Evolutionary conservation across 2,888 invertebrate species (phyloP), one percentile per base, ranked within the genome.

Genomic region (Ormia ochracea): DNA sequence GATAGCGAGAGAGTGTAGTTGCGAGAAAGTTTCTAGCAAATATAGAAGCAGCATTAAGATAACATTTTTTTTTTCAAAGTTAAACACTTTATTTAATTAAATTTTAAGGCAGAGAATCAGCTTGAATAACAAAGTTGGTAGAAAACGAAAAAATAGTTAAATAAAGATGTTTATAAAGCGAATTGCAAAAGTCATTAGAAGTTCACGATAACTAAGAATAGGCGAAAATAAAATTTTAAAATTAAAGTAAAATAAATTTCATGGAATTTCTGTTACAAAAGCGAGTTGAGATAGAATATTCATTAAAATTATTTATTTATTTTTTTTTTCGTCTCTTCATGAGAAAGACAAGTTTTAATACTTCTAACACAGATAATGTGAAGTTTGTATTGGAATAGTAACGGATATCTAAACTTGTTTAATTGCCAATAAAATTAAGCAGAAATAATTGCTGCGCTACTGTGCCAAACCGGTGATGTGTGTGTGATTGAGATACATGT

Each of bases 1-100:
- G 52, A 75, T 66, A 75, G 65, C 33, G 31, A 19, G 33, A 48
- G 36, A 48, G 36, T 7, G 41, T 52, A 50, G 3, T 52, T 36
- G 17, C 17, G 6, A 31, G 61, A 19, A 61, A 17, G 41, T 61
- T 61, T 17, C 17, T 17, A 59, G 14, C 28, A 65, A 73, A 17
- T 48, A 7, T 31, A 45, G 45, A 10, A 45, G 19, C 21, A 21
- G 26, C 45, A 65, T 56, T 45, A 65, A 73, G 45, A 36, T 48
- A 21, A 65, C 6, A 17, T 65, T n/a, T 26, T 7, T 41, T 50
- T 14, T 38, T 65, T 43, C 31, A 28, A 33, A 36, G 9, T 56
- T 36, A n/a, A 56, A 56, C 28, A 50, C 26, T 74, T 66, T 14
- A 58, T 23, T 52, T 73, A 65, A 73, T 65, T 65, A 73, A 65